Evolutionary conservation across 2,888 invertebrate species (phyloP).

Genomic region (Drosophila parthenogenetica): DNA sequence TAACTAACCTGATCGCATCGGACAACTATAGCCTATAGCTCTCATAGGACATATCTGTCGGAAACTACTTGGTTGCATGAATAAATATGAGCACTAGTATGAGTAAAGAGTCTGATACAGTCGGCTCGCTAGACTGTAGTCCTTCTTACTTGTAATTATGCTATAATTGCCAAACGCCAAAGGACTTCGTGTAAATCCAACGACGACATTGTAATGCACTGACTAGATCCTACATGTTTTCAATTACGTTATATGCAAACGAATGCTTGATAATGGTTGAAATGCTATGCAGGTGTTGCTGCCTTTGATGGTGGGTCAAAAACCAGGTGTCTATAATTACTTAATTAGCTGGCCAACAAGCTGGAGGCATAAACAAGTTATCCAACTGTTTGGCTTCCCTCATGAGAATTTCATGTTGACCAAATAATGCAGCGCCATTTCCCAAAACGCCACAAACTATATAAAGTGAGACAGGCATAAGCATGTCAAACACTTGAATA

Average conservation of each 20-base stretch:
- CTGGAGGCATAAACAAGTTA: slow-evolving; percentile 13
- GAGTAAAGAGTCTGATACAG: no score
- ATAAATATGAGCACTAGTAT: no score
- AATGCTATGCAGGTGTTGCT: slow-evolving; percentile 25
- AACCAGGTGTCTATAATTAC: slow-evolving; percentile 64
- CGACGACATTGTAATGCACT: slow-evolving; percentile 1
- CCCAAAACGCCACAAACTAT: slow-evolving; percentile 5
- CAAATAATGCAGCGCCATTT: slow-evolving; percentile 13
- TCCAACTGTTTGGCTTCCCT: slow-evolving; percentile 55
- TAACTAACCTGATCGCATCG: no score
- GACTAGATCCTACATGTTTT: background rate
- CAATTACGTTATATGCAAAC: slow-evolving; percentile 1
- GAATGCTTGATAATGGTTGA: slow-evolving; percentile 19
- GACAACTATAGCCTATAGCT: no score
- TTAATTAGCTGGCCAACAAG: slow-evolving; percentile 31
- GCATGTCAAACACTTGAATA: background rate
- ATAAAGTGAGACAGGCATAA: slow-evolving; percentile 31
- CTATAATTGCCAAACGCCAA: no score
- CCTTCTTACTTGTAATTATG: no score
- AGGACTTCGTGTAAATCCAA: no score
- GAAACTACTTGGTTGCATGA: no score
- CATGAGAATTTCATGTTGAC: slow-evolving; percentile 59
- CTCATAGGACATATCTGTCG: no score
- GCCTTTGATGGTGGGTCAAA: slow-evolving; percentile 16
- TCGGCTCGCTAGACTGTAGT: no score